Conservation (phyloP, 64 coral and sea anemone genomes). For the Montipora foliosa region DNA sequence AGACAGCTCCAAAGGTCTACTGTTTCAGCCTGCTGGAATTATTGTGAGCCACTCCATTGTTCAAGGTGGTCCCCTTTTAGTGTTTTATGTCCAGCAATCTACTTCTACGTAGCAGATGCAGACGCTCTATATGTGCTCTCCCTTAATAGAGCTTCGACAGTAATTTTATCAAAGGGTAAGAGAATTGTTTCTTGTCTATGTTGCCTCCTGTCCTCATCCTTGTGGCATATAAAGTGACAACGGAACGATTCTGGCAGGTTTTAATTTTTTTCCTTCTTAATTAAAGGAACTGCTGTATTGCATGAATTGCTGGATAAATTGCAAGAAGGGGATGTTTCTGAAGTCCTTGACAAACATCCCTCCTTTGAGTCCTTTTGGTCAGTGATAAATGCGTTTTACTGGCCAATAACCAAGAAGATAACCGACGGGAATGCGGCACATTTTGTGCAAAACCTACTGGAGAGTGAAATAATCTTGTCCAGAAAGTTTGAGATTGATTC, state of each 20-base stretch:
- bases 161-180: too few relatives aligned
- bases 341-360: slow-evolving; percentile 47
- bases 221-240: not conserved
- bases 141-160: too few relatives aligned
- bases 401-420: slow-evolving; percentile 49
- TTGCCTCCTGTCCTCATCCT: not conserved
- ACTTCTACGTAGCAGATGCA: too few relatives aligned
- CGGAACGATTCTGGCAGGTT: not conserved
- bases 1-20: too few relatives aligned
- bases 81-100: too few relatives aligned
- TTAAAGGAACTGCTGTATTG: slow-evolving; percentile 50
- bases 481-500: slow-evolving; percentile 62
- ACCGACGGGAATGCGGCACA: slow-evolving; percentile 35
- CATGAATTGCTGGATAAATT: slow-evolving; percentile 60
- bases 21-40: too few relatives aligned
- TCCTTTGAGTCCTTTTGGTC: slow-evolving; percentile 34
- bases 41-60: too few relatives aligned
- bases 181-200: too few relatives aligned
- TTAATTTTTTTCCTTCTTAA: too few relatives aligned
- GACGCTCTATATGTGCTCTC: too few relatives aligned
- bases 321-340: slow-evolving; percentile 26
- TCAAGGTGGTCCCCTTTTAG: too few relatives aligned
- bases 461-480: slow-evolving; percentile 61
- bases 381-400: slow-evolving; percentile 56
- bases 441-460: slow-evolving; percentile 47